These are phyloP conservation scores for Porites divaricata DNA, from an alignment of 92 coral and sea anemone species.

Conservation along the genomic window DNA sequence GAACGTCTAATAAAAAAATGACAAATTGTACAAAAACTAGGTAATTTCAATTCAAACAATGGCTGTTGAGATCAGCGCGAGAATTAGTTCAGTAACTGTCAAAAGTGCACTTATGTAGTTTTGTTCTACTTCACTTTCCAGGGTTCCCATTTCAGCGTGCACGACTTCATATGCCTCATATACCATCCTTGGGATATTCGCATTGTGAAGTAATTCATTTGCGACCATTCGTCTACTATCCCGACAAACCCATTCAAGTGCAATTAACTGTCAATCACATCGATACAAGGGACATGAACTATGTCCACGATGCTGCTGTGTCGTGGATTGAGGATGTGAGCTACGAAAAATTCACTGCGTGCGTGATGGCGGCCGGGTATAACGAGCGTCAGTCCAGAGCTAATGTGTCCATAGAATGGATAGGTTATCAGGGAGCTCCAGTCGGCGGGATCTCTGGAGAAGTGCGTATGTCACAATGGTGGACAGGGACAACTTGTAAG, in stretches of 20 bases:
- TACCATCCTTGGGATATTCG: background rate
- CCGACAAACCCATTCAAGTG: constrained; percentile 74
- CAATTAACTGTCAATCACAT: constrained; percentile 71
- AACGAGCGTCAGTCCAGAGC: too few relatives aligned
- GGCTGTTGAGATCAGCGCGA: too few relatives aligned
- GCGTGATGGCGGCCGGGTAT: constrained; percentile 47
- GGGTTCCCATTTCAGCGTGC: background rate
- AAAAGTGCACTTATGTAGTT: too few relatives aligned
- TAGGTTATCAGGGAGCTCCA: background rate
- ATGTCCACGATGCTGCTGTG: constrained; percentile 61
- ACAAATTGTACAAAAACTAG: too few relatives aligned
- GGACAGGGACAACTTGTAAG: constrained; percentile 13
- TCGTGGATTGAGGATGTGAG: too few relatives aligned
- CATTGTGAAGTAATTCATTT: constrained; percentile 34
- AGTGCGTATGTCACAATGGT: background rate
- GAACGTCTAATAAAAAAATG: too few relatives aligned
- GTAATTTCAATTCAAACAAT: too few relatives aligned
- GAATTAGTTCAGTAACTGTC: too few relatives aligned
- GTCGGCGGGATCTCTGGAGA: constrained; percentile 5
- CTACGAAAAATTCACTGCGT: constrained; percentile 30
- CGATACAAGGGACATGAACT: too few relatives aligned
- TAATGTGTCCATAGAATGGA: background rate
- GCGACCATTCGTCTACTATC: constrained; percentile 59
- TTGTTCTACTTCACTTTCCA: background rate
- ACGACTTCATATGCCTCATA: background rate